Evolutionary conservation across 2,797 vertebrate genomes (phyloP), one percentile per base, ranked within the genome.

Genomic region (Bucorvus abyssinicus): DNA sequence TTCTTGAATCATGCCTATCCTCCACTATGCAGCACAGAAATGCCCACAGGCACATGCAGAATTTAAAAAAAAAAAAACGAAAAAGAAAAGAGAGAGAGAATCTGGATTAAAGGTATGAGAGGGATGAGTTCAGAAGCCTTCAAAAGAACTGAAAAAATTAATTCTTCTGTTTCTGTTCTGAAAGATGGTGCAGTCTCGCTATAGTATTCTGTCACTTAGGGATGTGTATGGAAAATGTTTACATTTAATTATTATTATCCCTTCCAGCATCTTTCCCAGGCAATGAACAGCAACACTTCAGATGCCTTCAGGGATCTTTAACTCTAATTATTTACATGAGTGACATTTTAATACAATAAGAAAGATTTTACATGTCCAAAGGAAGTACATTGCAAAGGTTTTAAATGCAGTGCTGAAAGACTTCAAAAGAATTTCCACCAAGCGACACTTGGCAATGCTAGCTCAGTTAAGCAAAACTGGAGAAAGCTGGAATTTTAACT

Each of bases 351-450:
- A 83, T 44, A 70, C 36, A 15, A 5, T 52, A 63, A 67, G 77
- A 92, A 90, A 70, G 27, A 63, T 76, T 94, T 95, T 87, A 63
- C 74, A 36, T 79, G 34, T 93, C 74, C 84, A 61, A 92, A 55
- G 63, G 36, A 95, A 94, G 30, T 34, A 32, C 27, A 50, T 42
- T 87, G 59, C 75, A 61, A 96, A 84, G 34, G 19, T 38, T 86
- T 92, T 64, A 69, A 92, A 93, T 74, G 38, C 13, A 69, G 32
- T 59, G 42, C 30, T 40, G 14, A 44, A 23, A 75, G 17, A 67
- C 74, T 95, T 92, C 77, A 84, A 94, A 93, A 76, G 57, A 87
- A 89, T 90, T 81, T 59, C 38, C 73, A 90, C 26, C 8, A 50
- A 92, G 45, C 34, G 32, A 78, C 45, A 50, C 17, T 75, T 81